phyloP scores from a whole-genome alignment of 1,140 invertebrate genomes.

The Diprion similis region DNA sequence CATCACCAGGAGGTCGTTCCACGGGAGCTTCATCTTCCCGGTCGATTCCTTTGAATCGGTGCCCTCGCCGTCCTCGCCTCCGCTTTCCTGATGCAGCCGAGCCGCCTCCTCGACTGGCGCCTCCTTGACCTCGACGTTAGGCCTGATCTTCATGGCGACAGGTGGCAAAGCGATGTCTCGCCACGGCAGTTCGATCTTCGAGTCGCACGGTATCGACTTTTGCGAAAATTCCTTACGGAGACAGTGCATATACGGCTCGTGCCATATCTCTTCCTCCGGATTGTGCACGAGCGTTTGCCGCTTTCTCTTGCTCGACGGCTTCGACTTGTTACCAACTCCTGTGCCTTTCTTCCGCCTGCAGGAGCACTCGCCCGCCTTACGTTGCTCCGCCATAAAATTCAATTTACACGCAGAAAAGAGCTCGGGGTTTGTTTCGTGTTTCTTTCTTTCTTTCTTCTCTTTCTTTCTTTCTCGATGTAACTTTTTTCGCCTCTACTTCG shows the following conservation, averaged over 20 bases:
- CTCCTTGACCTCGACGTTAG: constrained; percentile 12
- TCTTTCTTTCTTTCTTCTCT: constrained; percentile 18
- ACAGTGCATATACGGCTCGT: constrained; percentile 44
- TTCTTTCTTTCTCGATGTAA: too few relatives aligned
- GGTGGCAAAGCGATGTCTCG: constrained; percentile 40
- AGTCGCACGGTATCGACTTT: constrained; percentile 38
- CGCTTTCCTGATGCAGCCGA: not conserved
- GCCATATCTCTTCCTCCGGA: constrained; percentile 38
- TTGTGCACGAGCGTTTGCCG: constrained; percentile 39
- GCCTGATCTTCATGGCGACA: constrained; percentile 35
- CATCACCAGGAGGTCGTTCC: constrained; percentile 43
- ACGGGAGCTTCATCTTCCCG: constrained; percentile 38
- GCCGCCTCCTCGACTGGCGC: not conserved
- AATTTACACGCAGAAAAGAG: constrained; percentile 13
- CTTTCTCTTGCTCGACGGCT: constrained; percentile 27
- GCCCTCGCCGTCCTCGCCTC: not conserved
- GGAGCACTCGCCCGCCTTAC: constrained; percentile 14
- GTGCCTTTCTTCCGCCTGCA: constrained; percentile 15
- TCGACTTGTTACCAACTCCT: not conserved
- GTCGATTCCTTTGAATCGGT: constrained; percentile 26
- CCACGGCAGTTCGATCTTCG: constrained; percentile 50
- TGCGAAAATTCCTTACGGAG: constrained; percentile 38
- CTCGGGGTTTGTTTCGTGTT: constrained; percentile 11
- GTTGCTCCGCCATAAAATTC: constrained; percentile 12
- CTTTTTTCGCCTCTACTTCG: not conserved